Percentiles rank a stretch among this genome's conserved stretches.
Evolutionary conservation across 2,797 vertebrate genomes (phyloP).

Genomic region (Tragopan temminckii): DNA sequence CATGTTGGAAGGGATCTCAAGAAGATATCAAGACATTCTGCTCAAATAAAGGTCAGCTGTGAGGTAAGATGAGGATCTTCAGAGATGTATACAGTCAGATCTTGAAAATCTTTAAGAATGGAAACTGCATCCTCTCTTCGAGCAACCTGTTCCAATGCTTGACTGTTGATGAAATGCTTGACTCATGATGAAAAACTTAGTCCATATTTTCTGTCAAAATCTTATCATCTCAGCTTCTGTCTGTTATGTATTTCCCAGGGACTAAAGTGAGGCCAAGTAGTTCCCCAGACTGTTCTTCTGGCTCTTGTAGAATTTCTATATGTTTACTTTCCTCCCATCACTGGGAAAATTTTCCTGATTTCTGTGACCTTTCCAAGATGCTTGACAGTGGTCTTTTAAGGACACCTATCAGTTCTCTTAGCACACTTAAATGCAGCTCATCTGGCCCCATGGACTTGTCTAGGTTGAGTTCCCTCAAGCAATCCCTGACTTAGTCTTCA

Average conservation of each 20-base stretch:
- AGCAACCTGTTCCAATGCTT: neutral
- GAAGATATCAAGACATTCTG: neutral
- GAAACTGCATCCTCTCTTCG: neutral
- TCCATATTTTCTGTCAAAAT: neutral
- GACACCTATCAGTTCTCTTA: neutral
- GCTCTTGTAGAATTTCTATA: neutral
- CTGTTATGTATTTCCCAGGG: neutral
- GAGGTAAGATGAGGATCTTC: neutral
- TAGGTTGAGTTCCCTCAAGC: neutral
- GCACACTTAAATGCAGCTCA: neutral
- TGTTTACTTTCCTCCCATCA: neutral
- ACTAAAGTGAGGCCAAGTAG: neutral
- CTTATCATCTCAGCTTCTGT: neutral
- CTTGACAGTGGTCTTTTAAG: neutral
- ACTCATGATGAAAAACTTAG: neutral
- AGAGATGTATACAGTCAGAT: neutral
- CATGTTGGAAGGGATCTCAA: neutral
- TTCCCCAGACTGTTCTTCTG: neutral
- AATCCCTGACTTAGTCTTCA: neutral
- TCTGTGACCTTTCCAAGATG: neutral
- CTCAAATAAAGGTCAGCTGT: neutral
- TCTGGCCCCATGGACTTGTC: neutral
- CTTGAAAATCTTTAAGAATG: neutral
- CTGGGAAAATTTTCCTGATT: neutral
- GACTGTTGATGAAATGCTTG: rapidly evolving